Evolutionary conservation across 2,888 invertebrate species (phyloP).

Genomic region (Proisotoma minuta): DNA sequence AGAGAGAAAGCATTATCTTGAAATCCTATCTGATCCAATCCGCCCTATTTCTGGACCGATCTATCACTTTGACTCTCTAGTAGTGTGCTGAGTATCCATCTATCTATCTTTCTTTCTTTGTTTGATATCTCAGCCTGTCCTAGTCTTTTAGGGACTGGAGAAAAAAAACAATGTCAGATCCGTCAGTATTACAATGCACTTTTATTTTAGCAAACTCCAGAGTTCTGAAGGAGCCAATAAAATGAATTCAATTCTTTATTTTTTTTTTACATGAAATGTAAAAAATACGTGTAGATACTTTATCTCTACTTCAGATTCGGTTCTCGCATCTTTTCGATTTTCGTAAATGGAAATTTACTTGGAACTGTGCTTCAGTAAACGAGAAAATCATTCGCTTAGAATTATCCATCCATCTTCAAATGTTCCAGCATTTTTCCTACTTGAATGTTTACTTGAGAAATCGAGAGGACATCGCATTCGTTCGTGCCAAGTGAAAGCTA

Average conservation of each 20-base stretch:
- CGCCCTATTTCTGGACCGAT: conserved; percentile 17
- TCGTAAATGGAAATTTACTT: background rate
- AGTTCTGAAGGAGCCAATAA: background rate
- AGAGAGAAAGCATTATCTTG: conserved; percentile 22
- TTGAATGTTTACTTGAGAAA: too few relatives aligned
- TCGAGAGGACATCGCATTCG: too few relatives aligned
- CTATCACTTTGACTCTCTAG: conserved; percentile 22
- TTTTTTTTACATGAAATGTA: background rate
- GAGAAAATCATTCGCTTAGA: background rate
- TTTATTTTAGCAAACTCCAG: too few relatives aligned
- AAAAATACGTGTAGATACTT: background rate
- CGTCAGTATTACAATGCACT: background rate
- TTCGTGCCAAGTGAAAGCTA: background rate
- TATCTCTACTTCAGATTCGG: background rate
- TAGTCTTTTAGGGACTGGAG: background rate
- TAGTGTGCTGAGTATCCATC: conserved; percentile 21
- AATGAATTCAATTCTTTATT: background rate
- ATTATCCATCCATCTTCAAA: background rate
- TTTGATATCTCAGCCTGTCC: background rate
- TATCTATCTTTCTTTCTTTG: conserved; percentile 19
- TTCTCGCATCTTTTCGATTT: background rate
- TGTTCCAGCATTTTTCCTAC: background rate
- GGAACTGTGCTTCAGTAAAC: background rate
- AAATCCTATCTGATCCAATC: conserved; percentile 21
- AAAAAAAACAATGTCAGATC: background rate